Evolutionary conservation across 2,113 vertebrate genomes (phyloP), one percentile per base, ranked within the genome.

Genomic region (Montifringilla adamsi): DNA sequence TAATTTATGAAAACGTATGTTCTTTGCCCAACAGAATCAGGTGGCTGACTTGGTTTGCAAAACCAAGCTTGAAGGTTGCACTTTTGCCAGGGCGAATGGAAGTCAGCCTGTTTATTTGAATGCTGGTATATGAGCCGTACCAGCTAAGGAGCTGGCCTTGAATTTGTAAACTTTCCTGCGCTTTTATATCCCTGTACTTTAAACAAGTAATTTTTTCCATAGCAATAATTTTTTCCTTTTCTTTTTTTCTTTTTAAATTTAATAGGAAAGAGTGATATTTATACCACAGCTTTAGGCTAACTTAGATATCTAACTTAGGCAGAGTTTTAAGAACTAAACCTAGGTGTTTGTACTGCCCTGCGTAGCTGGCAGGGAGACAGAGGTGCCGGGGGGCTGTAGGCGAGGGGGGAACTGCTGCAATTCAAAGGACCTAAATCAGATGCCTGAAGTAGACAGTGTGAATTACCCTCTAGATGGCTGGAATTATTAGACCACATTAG

Each of bases 401-500:
- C 75, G 2, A 83, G 17, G 20, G 33, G 73, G 21, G 15, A 43
- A 23, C 63, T 8, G 33, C 76, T 70, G 68, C 84, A 90, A 90
- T 88, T 94, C 93, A 93, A 92, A 96, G 59, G 68, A 90, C 86
- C 64, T 90, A 77, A 90, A 87, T 93, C 80, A 87, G 83, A 96
- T 89, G 68, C 41, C 60, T 92, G 68, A 84, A 89, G 76, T 78
- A 92, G 92, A 77, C 88, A 90, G 72, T 93, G 69, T 50, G 77
- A 94, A 93, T 94, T 93, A 50, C 50, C 64, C 56, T 77, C 53
- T 94, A 46, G 67, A 91, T 79, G 68, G 49, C 79, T 93, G 85
- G 72, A 95, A 86, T 96, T 97, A 95, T 59, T 96, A 89, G 72
- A 92, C 88, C 80, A 89, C 90, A 86, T 88, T 88, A 91, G 78